phyloP scores from a whole-genome alignment of 2,113 vertebrate genomes.

The Formicarius rufipectus region DNA sequence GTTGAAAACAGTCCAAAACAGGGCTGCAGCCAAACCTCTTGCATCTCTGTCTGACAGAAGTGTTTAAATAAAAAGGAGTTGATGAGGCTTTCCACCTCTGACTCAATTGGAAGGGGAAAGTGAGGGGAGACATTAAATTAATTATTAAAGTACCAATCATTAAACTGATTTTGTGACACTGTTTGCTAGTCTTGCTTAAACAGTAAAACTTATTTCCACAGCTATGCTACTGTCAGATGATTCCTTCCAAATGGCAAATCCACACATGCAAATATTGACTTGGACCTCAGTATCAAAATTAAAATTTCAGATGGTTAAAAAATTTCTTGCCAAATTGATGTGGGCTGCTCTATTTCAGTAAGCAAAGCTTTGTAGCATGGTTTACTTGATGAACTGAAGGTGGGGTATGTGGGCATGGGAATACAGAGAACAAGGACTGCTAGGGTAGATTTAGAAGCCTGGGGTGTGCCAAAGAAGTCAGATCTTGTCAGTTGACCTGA shows the following conservation, averaged over 20 bases:
- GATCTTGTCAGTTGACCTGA: background rate
- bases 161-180: background rate
- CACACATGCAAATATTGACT: background rate
- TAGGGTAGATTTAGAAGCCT: background rate
- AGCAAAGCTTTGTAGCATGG: background rate
- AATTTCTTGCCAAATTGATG: background rate
- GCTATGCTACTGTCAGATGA: background rate
- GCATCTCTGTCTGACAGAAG: background rate
- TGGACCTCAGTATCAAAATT: background rate
- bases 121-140: background rate
- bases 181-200: background rate
- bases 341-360: background rate
- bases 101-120: accelerated
- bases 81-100: background rate
- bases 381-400: background rate
- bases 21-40: background rate
- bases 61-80: background rate
- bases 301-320: background rate
- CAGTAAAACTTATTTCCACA: background rate
- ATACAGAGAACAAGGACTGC: background rate
- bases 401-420: accelerated
- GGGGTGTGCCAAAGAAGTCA: background rate
- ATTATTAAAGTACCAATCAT: background rate
- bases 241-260: background rate
- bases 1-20: background rate